Evolutionary conservation across 2,797 vertebrate species (phyloP).

Genomic region (Chanos chanos): DNA sequence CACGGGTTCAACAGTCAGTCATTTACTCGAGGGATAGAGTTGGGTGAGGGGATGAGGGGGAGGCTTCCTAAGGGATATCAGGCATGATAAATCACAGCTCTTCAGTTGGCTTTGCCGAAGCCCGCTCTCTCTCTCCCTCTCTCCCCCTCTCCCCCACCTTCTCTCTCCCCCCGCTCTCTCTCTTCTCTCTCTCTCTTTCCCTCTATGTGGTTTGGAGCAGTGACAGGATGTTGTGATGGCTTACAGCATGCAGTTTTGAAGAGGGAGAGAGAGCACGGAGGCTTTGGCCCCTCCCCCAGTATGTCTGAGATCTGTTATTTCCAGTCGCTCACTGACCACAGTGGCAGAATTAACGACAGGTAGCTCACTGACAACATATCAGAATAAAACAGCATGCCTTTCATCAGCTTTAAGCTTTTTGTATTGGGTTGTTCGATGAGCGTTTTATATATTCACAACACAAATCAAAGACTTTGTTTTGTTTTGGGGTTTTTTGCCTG

Average conservation of each 20-base stretch:
- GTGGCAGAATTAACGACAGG: constrained; percentile 12
- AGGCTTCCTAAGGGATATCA: too few relatives aligned
- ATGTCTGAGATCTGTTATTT: constrained; percentile 4
- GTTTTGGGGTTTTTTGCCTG: too few relatives aligned
- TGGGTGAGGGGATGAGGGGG: too few relatives aligned
- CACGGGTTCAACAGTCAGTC: too few relatives aligned
- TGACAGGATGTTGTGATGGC: constrained; percentile 6
- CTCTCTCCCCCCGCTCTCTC: background rate
- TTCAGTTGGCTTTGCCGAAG: too few relatives aligned
- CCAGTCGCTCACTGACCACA: background rate
- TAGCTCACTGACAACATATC: constrained; percentile 1
- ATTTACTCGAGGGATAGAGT: too few relatives aligned
- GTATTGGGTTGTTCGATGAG: too few relatives aligned
- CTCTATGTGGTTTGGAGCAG: constrained; percentile 1
- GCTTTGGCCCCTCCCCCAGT: constrained; percentile 4
- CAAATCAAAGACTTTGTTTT: too few relatives aligned
- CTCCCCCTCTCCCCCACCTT: background rate
- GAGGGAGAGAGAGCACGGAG: background rate
- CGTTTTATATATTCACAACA: too few relatives aligned
- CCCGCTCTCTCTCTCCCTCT: background rate
- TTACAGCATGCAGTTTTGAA: background rate
- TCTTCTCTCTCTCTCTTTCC: too few relatives aligned
- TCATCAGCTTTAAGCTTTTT: too few relatives aligned
- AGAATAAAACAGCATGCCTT: background rate
- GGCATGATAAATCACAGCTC: too few relatives aligned